A percentile compares a stretch with the other conserved stretches of the same genome.
Conservation (phyloP, 2,888 invertebrate genomes). For the Macrosoma leucophasiata region DNA sequence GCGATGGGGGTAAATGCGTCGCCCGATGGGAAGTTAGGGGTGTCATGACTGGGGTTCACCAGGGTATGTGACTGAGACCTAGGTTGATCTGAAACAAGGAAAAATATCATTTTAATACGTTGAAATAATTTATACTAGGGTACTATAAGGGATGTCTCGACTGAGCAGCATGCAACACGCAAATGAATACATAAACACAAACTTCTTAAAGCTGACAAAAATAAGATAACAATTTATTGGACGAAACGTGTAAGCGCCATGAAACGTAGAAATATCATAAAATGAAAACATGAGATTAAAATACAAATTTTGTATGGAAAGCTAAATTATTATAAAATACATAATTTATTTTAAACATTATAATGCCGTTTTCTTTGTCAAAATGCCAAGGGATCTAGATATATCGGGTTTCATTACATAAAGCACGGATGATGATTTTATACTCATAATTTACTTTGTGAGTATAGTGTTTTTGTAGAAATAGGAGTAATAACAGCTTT, state of each 20-base stretch:
- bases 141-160: too few species aligned
- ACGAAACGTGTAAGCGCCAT: background rate
- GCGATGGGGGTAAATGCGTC: constrained; percentile 40
- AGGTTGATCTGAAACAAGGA: constrained; percentile 55
- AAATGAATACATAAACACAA: too few species aligned
- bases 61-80: constrained; percentile 38
- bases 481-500: too few species aligned
- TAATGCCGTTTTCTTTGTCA: background rate
- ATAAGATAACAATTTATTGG: background rate
- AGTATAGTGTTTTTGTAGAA: too few species aligned
- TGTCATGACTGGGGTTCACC: constrained; percentile 39
- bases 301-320: constrained; percentile 10
- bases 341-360: background rate
- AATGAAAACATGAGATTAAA: background rate
- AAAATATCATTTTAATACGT: too few species aligned
- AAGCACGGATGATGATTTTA: too few species aligned
- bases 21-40: constrained; percentile 40
- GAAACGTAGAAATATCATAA: background rate
- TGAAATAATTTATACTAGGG: too few species aligned
- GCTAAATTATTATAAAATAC: constrained; percentile 5
- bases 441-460: too few species aligned
- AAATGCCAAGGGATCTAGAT: constrained; percentile 16
- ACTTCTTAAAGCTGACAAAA: too few species aligned
- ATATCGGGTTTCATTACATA: too few species aligned
- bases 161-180: too few species aligned